Conservation (phyloP, 2,888 invertebrate genomes). For the Melanostoma mellinum region DNA sequence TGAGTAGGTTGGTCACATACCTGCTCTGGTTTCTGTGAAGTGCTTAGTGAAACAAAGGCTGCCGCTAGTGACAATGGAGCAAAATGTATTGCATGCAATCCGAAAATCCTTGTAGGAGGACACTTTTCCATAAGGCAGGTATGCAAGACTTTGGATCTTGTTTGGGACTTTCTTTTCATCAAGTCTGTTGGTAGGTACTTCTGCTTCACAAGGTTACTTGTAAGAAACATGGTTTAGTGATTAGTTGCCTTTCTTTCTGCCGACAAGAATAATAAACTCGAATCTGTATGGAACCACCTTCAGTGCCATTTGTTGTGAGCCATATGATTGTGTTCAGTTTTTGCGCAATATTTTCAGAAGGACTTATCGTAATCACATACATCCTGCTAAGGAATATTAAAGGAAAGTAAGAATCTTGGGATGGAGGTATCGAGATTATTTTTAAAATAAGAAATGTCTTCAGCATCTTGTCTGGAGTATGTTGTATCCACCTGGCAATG, state of each 20-base stretch:
- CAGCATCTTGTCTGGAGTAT: too few relatives aligned
- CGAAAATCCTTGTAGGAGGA: conserved; percentile 60
- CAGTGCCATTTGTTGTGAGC: too few relatives aligned
- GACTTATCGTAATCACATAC: too few relatives aligned
- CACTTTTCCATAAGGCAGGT: conserved; percentile 26
- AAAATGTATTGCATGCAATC: conserved; percentile 44
- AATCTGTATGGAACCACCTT: not conserved
- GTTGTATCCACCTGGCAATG: too few relatives aligned
- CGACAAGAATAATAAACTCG: not conserved
- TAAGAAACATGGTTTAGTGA: not conserved
- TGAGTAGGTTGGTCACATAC: conserved; percentile 56
- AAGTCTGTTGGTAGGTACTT: not conserved
- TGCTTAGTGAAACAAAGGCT: conserved; percentile 55
- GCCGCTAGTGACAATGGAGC: conserved; percentile 53
- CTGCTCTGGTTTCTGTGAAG: conserved; percentile 56
- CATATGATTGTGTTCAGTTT: too few relatives aligned
- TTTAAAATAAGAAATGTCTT: too few relatives aligned
- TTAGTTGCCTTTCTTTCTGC: not conserved
- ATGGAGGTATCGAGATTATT: too few relatives aligned
- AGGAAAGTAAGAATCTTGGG: too few relatives aligned
- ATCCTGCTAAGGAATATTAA: too few relatives aligned
- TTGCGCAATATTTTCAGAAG: too few relatives aligned
- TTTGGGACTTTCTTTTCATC: not conserved
- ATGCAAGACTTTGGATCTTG: conserved; percentile 7
- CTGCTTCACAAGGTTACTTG: not conserved